Base-by-base conservation (phyloP, 2,888 invertebrate species). In the Caenorhabditis sp. region DNA sequence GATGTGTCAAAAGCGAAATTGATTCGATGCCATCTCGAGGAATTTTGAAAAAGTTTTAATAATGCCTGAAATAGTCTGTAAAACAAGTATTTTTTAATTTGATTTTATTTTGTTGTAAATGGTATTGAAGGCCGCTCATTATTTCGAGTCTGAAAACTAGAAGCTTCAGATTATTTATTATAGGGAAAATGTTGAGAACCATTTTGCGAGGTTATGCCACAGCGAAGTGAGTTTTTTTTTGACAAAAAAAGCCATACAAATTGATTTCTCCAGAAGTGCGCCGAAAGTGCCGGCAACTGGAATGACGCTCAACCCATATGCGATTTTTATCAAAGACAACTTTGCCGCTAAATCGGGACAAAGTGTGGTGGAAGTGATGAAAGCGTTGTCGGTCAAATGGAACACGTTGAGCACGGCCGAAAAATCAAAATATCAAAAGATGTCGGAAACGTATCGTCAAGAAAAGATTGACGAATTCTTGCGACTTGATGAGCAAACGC, bases 281-380 rank as follows among this genome's bases (percentile, higher is more conserved):
- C 17, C 23, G 19, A 54, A 64, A n/a, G 19, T 61, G n/a, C 61
- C 65, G 8, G 1, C 31, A 10, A 23, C n/a, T 14, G 72, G 72
- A 54, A 64, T 65, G 61, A 58, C 27, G 5, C 55, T 67, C 27
- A 62, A 37, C 21, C 67, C 72, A n/a, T 72, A 67, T 51, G 65
- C 62, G 12, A 54, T 67, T 49, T 72, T 57, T 37, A 54, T 67
- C 55, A 68, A 67, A 21, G 61, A 67, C 43, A 60, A 65, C 5
- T 72, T 64, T 37, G 36, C 3, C 4, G 10, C 4, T 3, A 57
- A 57, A 10, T 23, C 17, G 5, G 49, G 23, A 49, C 3, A 5
- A 8, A 59, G 27, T 21, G 37, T 58, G 12, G 63, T 62, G 1
- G 8, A 43, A 1, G 54, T 72, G n/a, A n/a, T n/a, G 50, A 67